A percentile compares a stretch with the other conserved stretches of the same genome.
Evolutionary conservation across 2,888 invertebrate genomes (phyloP).

Genomic region (Isoperla grammatica): DNA sequence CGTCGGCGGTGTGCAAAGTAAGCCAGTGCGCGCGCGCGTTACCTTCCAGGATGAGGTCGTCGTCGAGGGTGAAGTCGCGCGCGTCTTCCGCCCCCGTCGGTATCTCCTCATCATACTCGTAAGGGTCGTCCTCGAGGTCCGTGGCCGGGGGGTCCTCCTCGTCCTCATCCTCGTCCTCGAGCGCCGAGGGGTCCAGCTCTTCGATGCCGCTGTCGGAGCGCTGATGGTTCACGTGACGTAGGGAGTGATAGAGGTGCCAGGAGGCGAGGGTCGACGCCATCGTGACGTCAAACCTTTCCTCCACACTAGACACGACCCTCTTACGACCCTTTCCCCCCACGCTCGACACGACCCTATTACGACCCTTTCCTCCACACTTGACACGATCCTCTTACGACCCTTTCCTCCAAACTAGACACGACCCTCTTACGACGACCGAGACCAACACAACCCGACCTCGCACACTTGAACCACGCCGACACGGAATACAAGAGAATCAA

Average conservation of each 20-base stretch:
- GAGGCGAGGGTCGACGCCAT: conserved; percentile 1
- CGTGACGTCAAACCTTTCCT: too few species aligned
- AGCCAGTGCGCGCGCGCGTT: conserved; percentile 17
- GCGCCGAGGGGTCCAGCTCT: conserved; percentile 11
- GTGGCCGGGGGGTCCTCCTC: conserved; percentile 11
- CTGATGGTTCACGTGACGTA: neutral
- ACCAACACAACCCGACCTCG: too few species aligned
- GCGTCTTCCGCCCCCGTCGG: conserved; percentile 31
- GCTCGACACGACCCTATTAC: too few species aligned
- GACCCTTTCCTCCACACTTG: too few species aligned
- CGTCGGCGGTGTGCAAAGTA: neutral
- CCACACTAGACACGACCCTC: too few species aligned
- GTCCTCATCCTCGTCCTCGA: conserved; percentile 22
- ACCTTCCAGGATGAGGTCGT: conserved; percentile 39
- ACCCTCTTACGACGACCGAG: too few species aligned
- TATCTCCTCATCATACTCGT: conserved; percentile 47
- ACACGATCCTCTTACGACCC: too few species aligned
- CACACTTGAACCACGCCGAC: too few species aligned
- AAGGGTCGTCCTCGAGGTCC: conserved; percentile 41
- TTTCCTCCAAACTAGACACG: too few species aligned
- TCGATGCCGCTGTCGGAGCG: neutral
- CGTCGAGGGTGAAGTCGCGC: conserved; percentile 32
- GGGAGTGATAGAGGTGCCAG: conserved; percentile 6
- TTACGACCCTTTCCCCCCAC: too few species aligned
- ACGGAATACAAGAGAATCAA: too few species aligned